These are phyloP conservation scores for Columbina picui DNA, from an alignment of 2,113 vertebrate genomes.

Conservation along the genomic window DNA sequence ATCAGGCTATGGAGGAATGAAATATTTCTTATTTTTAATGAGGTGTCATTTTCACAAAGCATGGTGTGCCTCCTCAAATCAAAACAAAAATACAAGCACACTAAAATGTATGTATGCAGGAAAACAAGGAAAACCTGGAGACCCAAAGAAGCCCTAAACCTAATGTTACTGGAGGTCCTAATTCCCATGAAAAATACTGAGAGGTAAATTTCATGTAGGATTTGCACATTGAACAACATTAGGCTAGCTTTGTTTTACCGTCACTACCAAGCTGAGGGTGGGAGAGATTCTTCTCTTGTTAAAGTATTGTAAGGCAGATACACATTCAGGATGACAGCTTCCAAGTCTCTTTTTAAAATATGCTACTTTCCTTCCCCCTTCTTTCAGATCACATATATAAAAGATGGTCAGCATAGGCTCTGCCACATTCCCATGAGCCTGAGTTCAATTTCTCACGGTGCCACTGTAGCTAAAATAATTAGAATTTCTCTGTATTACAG, in stretches of 20 bases:
- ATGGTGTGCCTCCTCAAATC: background rate
- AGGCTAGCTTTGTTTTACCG: background rate
- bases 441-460: background rate
- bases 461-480: background rate
- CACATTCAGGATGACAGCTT: background rate
- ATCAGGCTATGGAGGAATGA: background rate
- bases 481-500: background rate
- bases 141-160: background rate
- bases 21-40: conserved; percentile 24
- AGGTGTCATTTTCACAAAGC: background rate
- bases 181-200: background rate
- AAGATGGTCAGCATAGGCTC: fast-evolving
- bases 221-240: background rate
- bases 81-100: background rate
- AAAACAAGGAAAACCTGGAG: background rate
- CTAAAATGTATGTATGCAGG: background rate
- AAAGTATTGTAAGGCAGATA: background rate
- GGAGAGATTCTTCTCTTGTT: background rate
- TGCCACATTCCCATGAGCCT: background rate
- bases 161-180: background rate
- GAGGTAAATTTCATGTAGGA: background rate
- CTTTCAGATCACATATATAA: background rate
- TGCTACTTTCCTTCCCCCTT: background rate
- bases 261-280: background rate
- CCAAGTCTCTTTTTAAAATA: background rate